Base-by-base conservation (phyloP, 2,797 vertebrate species). In the Enteromius anoplus region DNA sequence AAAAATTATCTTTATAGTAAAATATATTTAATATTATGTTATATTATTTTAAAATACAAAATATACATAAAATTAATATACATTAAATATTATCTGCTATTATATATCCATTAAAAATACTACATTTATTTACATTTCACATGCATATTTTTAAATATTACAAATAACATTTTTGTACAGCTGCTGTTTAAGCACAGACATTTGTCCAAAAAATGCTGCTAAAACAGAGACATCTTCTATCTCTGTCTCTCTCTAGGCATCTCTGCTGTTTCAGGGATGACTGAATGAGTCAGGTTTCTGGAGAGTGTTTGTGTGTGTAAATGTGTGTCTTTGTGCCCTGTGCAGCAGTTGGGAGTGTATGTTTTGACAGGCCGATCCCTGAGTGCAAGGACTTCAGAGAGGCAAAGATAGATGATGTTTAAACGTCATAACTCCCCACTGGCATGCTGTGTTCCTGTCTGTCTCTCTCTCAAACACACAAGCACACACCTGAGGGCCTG, bases 151-250 rank as follows among this genome's bases (percentile, higher is more conserved):
- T 32, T 65, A 29, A 64, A 64, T 32, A 10, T 58, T 23, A 32
- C 26, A 32, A 29, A 64, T 64, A 7, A 0, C 0, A 7, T 32
- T 29, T 32, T 29, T 32, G 26, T 7, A 32, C 60, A 60, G 23
- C 70, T n/a, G 29, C 71, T 21, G 66, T 45, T 71, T 32, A 70
- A 60, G 17, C 14, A 29, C 58, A 71, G 78, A 62, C 40, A 72
- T 58, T 47, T 32, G 26, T 9, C 53, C 55, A 71, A 60, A 58
- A 58, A 34, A 21, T 23, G 34, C 4, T 19, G 23, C 91, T 71
- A 72, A 81, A 81, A 51, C 19, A 94, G 93, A 91, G 92, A 92
- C 40, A 64, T 75, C 21, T 32, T 69, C 72, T 70, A 83, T 71
- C 72, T 32, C 45, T 55, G 68, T 23, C 32, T 60, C 55, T 75